Evolutionary conservation across 2,888 invertebrate species (phyloP).

Genomic region (Pseudoips prasinana): DNA sequence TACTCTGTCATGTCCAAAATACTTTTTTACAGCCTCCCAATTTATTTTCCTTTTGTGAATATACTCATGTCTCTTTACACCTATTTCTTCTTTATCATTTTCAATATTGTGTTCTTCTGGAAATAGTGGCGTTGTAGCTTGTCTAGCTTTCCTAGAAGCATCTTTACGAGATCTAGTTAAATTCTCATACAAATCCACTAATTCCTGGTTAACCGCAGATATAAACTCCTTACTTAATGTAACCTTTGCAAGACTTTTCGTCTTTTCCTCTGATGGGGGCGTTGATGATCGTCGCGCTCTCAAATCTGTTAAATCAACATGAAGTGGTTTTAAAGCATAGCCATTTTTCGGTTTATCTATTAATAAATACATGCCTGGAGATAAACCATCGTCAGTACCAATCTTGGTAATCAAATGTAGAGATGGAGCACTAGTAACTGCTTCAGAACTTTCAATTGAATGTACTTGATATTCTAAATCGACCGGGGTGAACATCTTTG

Average conservation of each 20-base stretch:
- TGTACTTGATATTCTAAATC: constrained; percentile 63
- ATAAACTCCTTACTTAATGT: constrained; percentile 52
- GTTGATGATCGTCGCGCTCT: constrained; percentile 15
- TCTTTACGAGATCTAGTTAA: constrained; percentile 12
- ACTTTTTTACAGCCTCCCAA: constrained; percentile 48
- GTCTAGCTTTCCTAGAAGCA: constrained; percentile 11
- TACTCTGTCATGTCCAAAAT: constrained; percentile 54
- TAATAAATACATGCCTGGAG: constrained; percentile 55
- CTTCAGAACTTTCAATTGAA: constrained; percentile 37
- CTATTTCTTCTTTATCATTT: neutral
- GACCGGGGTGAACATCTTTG: constrained; percentile 58
- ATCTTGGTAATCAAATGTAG: constrained; percentile 3
- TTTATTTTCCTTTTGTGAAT: constrained; percentile 32
- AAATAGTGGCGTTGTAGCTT: constrained; percentile 1
- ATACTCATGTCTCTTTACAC: neutral
- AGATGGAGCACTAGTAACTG: constrained; percentile 4
- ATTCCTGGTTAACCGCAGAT: constrained; percentile 47
- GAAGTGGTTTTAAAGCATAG: constrained; percentile 45
- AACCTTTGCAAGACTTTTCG: constrained; percentile 33
- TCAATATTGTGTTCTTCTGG: neutral
- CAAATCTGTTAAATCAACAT: constrained; percentile 19
- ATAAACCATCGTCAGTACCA: constrained; percentile 16
- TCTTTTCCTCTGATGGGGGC: constrained; percentile 19
- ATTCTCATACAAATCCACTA: constrained; percentile 44
- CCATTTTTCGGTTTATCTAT: constrained; percentile 42